These are phyloP conservation scores for Patella ulyssiponensis DNA, from an alignment of 2,888 invertebrate species.

Conservation along the genomic window DNA sequence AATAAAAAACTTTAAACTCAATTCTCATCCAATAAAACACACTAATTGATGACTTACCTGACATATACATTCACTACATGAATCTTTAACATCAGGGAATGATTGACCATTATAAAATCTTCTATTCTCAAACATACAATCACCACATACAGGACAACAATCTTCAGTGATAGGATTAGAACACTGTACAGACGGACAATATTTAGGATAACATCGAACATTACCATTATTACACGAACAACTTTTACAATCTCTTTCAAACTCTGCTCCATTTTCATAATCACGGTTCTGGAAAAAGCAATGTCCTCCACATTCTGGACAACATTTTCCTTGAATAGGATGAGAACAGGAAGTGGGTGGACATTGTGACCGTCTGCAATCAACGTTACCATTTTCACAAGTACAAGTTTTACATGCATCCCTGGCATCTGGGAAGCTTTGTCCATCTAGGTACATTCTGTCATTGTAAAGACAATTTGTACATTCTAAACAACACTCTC, in stretches of 20 bases:
- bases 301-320: slow-evolving; percentile 52
- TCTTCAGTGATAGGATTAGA: slow-evolving; percentile 45
- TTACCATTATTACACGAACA: slow-evolving; percentile 43
- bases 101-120: slow-evolving; percentile 48
- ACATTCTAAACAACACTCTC: slow-evolving; percentile 38
- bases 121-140: slow-evolving; percentile 48
- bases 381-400: slow-evolving; percentile 41
- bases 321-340: slow-evolving; percentile 54
- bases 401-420: slow-evolving; percentile 49
- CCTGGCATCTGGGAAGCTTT: slow-evolving; percentile 43
- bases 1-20: background rate
- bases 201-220: slow-evolving; percentile 42
- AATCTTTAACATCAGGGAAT: slow-evolving; percentile 44
- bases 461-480: slow-evolving; percentile 44
- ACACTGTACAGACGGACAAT: slow-evolving; percentile 49
- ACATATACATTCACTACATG: slow-evolving; percentile 54
- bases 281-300: slow-evolving; percentile 45
- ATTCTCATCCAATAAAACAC: background rate
- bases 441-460: slow-evolving; percentile 37
- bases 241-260: slow-evolving; percentile 31
- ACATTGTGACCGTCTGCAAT: slow-evolving; percentile 36
- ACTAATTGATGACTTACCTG: slow-evolving; percentile 39
- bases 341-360: slow-evolving; percentile 38
- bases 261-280: slow-evolving; percentile 41
- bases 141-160: slow-evolving; percentile 56